These are phyloP conservation scores for Amphiprion ocellaris DNA, from an alignment of 2,113 vertebrate species.

Conservation along the genomic window DNA sequence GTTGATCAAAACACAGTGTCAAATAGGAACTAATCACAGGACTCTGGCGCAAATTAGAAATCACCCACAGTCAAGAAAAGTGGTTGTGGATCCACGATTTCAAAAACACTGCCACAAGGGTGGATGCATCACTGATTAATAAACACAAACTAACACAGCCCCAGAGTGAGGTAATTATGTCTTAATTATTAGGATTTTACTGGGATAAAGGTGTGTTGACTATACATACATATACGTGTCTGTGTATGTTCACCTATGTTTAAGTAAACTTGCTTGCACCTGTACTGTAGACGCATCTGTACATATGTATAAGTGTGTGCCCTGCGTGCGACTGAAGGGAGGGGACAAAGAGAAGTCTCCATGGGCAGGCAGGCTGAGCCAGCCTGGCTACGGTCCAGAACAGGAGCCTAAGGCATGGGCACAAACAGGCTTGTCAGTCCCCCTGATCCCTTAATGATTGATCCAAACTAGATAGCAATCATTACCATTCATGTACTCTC, in stretches of 20 bases:
- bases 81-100: constrained; percentile 10
- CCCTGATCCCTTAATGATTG: constrained; percentile 78
- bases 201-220: not conserved
- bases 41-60: constrained; percentile 9
- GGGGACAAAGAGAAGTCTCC: constrained; percentile 59
- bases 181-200: constrained; percentile 24
- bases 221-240: not conserved
- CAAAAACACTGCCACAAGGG: constrained; percentile 12
- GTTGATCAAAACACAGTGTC: constrained; percentile 50
- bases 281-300: constrained; percentile 3
- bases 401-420: constrained; percentile 73
- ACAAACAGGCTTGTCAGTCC: constrained; percentile 70
- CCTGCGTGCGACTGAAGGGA: constrained; percentile 33
- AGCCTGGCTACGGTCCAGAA: constrained; percentile 73
- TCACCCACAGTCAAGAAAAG: not conserved
- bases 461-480: constrained; percentile 80
- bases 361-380: constrained; percentile 60
- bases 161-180: constrained; percentile 12
- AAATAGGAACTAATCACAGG: constrained; percentile 20
- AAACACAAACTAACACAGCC: constrained; percentile 41
- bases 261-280: constrained; percentile 13
- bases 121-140: constrained; percentile 41
- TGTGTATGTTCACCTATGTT: not conserved
- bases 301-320: not conserved
- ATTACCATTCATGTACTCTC: constrained; percentile 73